A percentile compares a stretch with the other conserved stretches of the same genome.
These are phyloP conservation scores for Notarius quadriscutis DNA, from an alignment of 2,113 vertebrate species.

Conservation along the genomic window DNA sequence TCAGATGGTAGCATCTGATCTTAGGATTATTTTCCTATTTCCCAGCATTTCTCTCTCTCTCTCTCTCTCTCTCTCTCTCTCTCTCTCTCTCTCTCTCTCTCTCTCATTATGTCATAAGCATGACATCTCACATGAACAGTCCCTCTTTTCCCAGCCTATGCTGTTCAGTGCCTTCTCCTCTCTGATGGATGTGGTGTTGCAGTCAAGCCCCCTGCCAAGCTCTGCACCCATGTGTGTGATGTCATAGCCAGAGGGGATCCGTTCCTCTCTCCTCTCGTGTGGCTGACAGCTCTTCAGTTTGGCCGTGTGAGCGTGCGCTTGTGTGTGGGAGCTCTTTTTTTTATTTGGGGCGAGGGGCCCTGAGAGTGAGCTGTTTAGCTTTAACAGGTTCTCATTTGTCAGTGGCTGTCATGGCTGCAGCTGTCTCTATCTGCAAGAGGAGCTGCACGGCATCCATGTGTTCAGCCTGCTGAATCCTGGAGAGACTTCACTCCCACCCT, in stretches of 20 bases:
- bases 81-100: slow-evolving; percentile 4
- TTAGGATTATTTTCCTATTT: background rate
- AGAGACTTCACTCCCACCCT: slow-evolving; percentile 54
- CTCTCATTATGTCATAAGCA: background rate
- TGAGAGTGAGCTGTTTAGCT: slow-evolving; percentile 59
- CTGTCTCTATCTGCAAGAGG: slow-evolving; percentile 58
- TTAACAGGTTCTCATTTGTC: slow-evolving; percentile 63
- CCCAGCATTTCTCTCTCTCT: too few species aligned
- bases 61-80: slow-evolving; percentile 12
- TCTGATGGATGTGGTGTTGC: slow-evolving; percentile 47
- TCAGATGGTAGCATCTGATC: background rate
- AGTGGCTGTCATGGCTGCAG: slow-evolving; percentile 58
- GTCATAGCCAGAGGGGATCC: slow-evolving; percentile 56
- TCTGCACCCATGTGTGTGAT: slow-evolving; percentile 47
- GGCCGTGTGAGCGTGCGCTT: slow-evolving; percentile 12
- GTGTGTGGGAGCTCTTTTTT: slow-evolving; percentile 47
- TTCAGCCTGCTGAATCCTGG: slow-evolving; percentile 51
- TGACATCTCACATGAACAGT: slow-evolving; percentile 35
- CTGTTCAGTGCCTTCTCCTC: background rate
- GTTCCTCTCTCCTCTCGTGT: slow-evolving; percentile 44
- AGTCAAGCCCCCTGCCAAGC: slow-evolving; percentile 41
- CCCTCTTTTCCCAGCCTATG: background rate
- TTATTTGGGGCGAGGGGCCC: slow-evolving; percentile 55
- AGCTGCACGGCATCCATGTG: slow-evolving; percentile 43
- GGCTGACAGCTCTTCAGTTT: slow-evolving; percentile 56